Conservation (phyloP, 2,113 vertebrate species). For the Caracal caracal region DNA sequence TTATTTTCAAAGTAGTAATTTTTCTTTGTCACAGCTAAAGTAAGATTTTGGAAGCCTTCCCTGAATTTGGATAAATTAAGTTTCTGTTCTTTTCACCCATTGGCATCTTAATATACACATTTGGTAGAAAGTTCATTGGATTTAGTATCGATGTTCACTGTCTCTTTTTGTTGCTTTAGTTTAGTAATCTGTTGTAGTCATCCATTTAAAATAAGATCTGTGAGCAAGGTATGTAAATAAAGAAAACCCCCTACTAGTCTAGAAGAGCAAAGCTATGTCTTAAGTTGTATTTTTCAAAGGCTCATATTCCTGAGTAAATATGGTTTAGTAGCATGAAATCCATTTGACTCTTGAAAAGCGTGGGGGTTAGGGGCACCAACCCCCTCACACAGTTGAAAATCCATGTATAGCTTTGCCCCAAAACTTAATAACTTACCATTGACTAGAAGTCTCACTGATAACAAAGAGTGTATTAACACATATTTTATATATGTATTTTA, state of each 20-base stretch:
- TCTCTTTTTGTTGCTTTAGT: slow-evolving; percentile 7
- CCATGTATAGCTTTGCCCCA: not conserved
- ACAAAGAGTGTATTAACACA: not conserved
- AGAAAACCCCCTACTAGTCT: not conserved
- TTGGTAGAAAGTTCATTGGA: not conserved
- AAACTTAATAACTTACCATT: not conserved
- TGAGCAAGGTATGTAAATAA: slow-evolving; percentile 18
- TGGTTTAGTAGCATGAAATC: not conserved
- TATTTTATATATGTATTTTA: not conserved
- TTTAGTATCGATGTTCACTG: not conserved
- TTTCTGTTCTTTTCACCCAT: slow-evolving; percentile 1
- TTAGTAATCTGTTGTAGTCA: not conserved
- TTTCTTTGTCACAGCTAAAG: not conserved
- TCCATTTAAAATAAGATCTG: not conserved
- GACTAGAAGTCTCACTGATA: not conserved
- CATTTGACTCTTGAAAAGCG: not conserved
- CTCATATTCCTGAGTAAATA: slow-evolving; percentile 42
- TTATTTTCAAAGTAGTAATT: not conserved
- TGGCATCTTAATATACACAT: not conserved
- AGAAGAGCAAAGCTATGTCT: slow-evolving; percentile 30
- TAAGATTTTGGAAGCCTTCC: not conserved
- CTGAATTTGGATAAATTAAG: not conserved
- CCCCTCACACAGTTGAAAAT: not conserved
- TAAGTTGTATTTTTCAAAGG: slow-evolving; percentile 25
- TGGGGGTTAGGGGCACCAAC: not conserved